Percentiles rank a stretch among this genome's conserved stretches.
Evolutionary conservation across 2,888 invertebrate genomes (phyloP).

Genomic region (Protophormia terraenovae): DNA sequence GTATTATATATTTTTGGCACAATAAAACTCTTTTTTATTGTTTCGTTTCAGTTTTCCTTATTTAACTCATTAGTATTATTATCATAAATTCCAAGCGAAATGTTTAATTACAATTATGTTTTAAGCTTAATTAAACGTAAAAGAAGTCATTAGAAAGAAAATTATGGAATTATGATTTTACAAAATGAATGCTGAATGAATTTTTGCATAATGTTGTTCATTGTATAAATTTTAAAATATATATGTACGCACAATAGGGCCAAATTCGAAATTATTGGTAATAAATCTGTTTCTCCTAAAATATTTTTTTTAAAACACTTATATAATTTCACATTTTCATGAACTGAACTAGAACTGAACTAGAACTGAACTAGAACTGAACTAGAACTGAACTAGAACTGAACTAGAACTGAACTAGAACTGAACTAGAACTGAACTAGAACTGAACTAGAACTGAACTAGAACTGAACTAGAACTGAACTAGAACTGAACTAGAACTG

Average conservation of each 20-base stretch:
- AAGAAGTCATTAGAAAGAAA: constrained; percentile 50
- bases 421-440: no score
- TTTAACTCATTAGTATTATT: constrained; percentile 29
- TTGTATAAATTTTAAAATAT: neutral
- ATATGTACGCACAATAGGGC: neutral
- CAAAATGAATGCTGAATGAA: constrained; percentile 16
- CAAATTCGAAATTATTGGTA: no score
- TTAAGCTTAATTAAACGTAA: constrained; percentile 54
- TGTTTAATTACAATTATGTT: constrained; percentile 45
- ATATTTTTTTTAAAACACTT: no score
- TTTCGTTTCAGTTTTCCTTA: neutral
- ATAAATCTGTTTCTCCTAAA: no score
- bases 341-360: no score
- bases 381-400: no score
- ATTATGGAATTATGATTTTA: constrained; percentile 28
- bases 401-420: no score
- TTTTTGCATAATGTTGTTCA: constrained; percentile 8
- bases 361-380: no score
- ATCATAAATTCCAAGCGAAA: constrained; percentile 51
- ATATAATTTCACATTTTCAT: no score
- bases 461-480: no score
- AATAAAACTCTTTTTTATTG: constrained; percentile 17
- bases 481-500: no score
- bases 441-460: no score
- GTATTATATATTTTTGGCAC: constrained; percentile 23